phyloP scores from a whole-genome alignment of 53 echinoderm and acorn worm species.

The Antedon mediterranea region DNA sequence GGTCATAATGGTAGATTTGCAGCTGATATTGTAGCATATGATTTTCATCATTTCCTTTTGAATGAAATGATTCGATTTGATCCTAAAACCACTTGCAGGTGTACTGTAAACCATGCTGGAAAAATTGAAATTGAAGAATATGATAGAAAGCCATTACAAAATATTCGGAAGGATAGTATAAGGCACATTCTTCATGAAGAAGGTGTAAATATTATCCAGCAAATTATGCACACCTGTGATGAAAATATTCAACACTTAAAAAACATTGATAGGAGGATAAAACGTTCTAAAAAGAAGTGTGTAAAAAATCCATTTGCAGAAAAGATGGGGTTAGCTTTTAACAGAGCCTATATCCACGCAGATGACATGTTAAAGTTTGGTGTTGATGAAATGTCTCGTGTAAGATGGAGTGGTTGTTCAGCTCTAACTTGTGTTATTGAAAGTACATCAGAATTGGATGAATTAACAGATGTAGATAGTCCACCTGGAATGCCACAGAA shows the following conservation, averaged over 20 bases:
- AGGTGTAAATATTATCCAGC: slow-evolving; percentile 74
- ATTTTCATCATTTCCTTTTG: slow-evolving; percentile 76
- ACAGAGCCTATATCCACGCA: slow-evolving; percentile 34
- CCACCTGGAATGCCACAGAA: slow-evolving; percentile 10
- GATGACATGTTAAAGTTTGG: slow-evolving; percentile 74
- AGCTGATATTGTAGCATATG: slow-evolving; percentile 79
- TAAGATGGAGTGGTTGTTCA: slow-evolving; percentile 95
- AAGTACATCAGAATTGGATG: slow-evolving; percentile 22
- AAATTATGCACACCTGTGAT: slow-evolving; percentile 94
- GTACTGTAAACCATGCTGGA: slow-evolving; percentile 78
- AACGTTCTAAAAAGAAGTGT: slow-evolving; percentile 7
- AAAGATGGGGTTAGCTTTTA: slow-evolving; percentile 55
- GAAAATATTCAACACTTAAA: slow-evolving; percentile 20
- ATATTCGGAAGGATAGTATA: slow-evolving; percentile 64
- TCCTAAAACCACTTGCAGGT: slow-evolving; percentile 45
- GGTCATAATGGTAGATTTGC: slow-evolving; percentile 94
- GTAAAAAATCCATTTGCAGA: slow-evolving; percentile 47
- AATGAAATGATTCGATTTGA: slow-evolving; percentile 84
- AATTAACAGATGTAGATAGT: background rate
- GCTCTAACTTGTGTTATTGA: slow-evolving; percentile 64
- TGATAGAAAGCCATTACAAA: slow-evolving; percentile 35
- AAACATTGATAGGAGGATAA: background rate
- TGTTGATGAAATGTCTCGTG: slow-evolving; percentile 70
- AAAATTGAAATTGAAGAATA: slow-evolving; percentile 62
- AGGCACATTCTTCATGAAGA: slow-evolving; percentile 87